These are phyloP conservation scores for Trachelipus rathkii DNA, from an alignment of 1,140 invertebrate species.

Conservation along the genomic window DNA sequence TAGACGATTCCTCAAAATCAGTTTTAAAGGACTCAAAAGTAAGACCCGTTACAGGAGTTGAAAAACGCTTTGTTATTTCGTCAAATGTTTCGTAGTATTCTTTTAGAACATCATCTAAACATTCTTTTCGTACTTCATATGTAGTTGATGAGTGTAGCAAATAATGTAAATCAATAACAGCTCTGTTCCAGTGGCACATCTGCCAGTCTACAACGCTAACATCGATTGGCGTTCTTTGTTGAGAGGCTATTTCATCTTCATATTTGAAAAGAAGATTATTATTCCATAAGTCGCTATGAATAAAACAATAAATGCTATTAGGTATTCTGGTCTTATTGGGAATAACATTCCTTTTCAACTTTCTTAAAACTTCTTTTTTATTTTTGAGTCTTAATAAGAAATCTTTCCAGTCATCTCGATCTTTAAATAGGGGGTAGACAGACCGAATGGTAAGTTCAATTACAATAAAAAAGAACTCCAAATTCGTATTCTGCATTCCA, in stretches of 20 bases:
- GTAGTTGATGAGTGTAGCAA: conserved; percentile 14
- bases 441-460: not conserved
- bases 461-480: not conserved
- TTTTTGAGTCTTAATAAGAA: not conserved
- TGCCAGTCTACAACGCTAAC: conserved; percentile 19
- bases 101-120: conserved; percentile 1
- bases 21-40: conserved; percentile 2
- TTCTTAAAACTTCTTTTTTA: not conserved
- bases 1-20: not conserved
- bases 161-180: conserved; percentile 20
- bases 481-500: not conserved
- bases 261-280: conserved; percentile 19
- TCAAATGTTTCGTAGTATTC: not conserved
- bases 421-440: not conserved
- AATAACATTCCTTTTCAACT: not conserved
- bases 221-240: not conserved
- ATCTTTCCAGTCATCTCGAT: conserved; percentile 6
- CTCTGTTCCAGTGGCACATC: conserved; percentile 13
- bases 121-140: not conserved
- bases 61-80: not conserved
- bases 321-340: not conserved
- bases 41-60: not conserved
- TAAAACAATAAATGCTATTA: not conserved
- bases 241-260: not conserved
- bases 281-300: conserved; percentile 19